Evolutionary conservation across 1,140 invertebrate species (phyloP), one percentile per base, ranked within the genome.

Genomic region (Drosophila willistoni): DNA sequence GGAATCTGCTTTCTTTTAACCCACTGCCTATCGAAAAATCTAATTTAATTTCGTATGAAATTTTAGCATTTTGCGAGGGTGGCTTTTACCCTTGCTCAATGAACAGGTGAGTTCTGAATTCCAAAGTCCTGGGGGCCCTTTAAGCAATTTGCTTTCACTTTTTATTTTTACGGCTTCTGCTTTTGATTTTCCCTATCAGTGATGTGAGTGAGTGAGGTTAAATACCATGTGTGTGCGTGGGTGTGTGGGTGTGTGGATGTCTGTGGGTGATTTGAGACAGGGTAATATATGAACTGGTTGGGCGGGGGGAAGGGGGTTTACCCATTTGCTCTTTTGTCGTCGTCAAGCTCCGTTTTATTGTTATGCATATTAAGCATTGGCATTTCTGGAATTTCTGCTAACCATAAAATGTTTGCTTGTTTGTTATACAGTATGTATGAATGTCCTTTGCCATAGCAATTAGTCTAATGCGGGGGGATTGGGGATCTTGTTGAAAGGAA

Each of bases 321-420:
- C 44, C 17, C 22, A 51, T 51, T 51, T 51, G 44, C 44, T 51
- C 44, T 51, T 51, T 51, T 51, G 44, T 51, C 17, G 44, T 51
- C 17, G 44, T 51, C 44, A 51, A 51, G 44, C 19, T 51, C 44
- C 17, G 7, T 51, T 51, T 51, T 51, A 51, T 51, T 51, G 44
- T 51, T 51, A 51, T 51, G 44, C 44, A 51, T 51, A 51, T 51
- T 51, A 51, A 51, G 44, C 44, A 51, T 51, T 51, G 44, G 44
- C 44, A 51, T 51, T 51, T 51, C 17, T 51, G 44, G 44, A 22
- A 51, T 51, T 51, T 51, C 19, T 51, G 44, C 44, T 51, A 22
- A 6, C 44, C 44, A 51, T 51, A 51, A 51, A 51, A 51, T 51
- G 44, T 51, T 51, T 12, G 44, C 44, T 51, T 51, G 44, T 51